Base-by-base conservation (phyloP, 2,113 vertebrate species). In the Calidris pygmaea region DNA sequence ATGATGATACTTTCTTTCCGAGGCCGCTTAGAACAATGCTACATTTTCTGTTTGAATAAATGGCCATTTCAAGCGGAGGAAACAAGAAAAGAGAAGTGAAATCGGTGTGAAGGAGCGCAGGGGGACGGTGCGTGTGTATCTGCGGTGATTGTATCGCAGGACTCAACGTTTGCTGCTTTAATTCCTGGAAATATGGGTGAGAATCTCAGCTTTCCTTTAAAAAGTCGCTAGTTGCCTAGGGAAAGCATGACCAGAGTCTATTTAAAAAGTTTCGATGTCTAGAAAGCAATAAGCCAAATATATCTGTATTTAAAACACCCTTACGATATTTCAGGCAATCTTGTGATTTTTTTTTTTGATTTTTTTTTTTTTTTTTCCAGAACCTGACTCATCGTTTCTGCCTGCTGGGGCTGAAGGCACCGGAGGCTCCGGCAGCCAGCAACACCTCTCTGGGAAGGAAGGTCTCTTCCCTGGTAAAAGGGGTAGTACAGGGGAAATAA, bases 211-310 rank as follows among this genome's bases (percentile, higher is more conserved):
- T 97, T 90, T 39, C 83, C 83, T 92, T 59, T 65, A n/a, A 87
- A 75, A 91, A 96, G 34, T 37, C 29, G 3, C 90, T n/a, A 37
- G 89, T 70, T 95, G 84, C 92, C 84, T 89, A 26, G 91, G 78
- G 93, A 93, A 96, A 92, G 92, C 92, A 80, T 60, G 87, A 95
- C 81, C 87, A 70, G 48, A 83, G 29, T 78, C 71, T 84, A 56
- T 82, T 89, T 82, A 16, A 93, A 93, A 95, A 82, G 41, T 85
- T 91, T 68, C 1, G 0, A 39, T 75, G 74, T 90, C 90, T 95
- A 86, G 95, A 96, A 96, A 92, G 93, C 90, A 93, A 84, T 90
- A 90, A 86, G 68, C 79, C 89, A 85, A 90, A 84, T 81, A 77
- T 86, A 90, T 89, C 86, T 78, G 48, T 67, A 73, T 93, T 93